These are phyloP conservation scores for Acleris emargana DNA, from an alignment of 2,888 invertebrate genomes.

Conservation along the genomic window DNA sequence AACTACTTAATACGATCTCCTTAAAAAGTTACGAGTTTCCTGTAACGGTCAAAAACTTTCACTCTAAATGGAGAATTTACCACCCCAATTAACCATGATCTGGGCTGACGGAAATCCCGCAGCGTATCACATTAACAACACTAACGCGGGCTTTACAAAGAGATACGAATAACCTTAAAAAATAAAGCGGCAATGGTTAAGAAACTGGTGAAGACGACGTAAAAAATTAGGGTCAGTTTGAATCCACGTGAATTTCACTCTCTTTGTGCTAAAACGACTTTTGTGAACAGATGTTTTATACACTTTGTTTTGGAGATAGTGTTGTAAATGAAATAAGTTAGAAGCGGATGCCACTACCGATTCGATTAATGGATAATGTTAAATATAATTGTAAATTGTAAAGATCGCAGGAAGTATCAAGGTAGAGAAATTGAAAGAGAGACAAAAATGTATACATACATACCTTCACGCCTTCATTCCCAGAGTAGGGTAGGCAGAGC, in stretches of 20 bases:
- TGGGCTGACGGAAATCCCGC: background rate
- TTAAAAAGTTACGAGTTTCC: slow-evolving; percentile 2
- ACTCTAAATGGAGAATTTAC: slow-evolving; percentile 14
- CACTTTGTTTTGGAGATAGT: background rate
- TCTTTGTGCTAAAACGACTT: slow-evolving; percentile 22
- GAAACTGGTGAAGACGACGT: slow-evolving; percentile 3
- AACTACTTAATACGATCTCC: background rate
- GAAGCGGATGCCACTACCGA: too few relatives aligned
- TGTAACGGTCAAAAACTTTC: slow-evolving; percentile 24
- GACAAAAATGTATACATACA: too few relatives aligned
- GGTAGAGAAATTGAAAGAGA: too few relatives aligned
- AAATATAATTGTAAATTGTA: too few relatives aligned
- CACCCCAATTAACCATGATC: slow-evolving; percentile 4
- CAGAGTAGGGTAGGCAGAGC: too few relatives aligned
- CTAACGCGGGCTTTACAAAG: background rate
- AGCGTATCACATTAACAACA: background rate
- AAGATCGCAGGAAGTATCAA: too few relatives aligned
- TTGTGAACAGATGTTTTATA: slow-evolving; percentile 3
- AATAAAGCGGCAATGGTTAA: slow-evolving; percentile 20
- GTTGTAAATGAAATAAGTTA: background rate
- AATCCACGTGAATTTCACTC: slow-evolving; percentile 28
- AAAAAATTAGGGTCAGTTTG: slow-evolving; percentile 23
- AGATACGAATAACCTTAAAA: slow-evolving; percentile 10
- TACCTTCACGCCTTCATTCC: too few relatives aligned
- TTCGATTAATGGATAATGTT: too few relatives aligned